Conservation (phyloP, 2,113 vertebrate species). For the Pedetes capensis region DNA sequence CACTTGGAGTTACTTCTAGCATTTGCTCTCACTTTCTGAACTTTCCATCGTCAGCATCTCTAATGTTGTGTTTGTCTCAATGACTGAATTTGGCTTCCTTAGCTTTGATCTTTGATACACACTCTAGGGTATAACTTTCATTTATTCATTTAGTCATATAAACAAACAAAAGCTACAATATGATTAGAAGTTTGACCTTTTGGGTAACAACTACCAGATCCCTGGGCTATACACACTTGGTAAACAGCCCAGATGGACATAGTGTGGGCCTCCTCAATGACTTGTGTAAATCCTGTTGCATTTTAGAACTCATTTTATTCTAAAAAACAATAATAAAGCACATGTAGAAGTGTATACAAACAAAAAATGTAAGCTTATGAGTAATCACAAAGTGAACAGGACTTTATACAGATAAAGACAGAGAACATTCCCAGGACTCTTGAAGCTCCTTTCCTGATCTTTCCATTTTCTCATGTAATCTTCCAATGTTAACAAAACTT, state of each 20-base stretch:
- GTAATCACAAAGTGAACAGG: neutral
- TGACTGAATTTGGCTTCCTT: constrained; percentile 51
- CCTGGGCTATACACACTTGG: neutral
- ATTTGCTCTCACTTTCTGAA: neutral
- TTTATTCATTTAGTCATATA: constrained; percentile 68
- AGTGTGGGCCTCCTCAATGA: neutral
- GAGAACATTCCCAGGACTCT: neutral
- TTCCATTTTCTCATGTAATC: neutral
- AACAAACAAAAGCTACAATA: constrained; percentile 65
- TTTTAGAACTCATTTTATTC: neutral
- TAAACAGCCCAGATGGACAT: neutral
- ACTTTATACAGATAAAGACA: neutral
- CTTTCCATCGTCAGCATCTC: constrained; percentile 3
- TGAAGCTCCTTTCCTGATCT: neutral
- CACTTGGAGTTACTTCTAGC: neutral
- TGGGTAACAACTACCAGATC: constrained; percentile 53
- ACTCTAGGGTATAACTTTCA: constrained; percentile 54
- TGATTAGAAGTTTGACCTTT: constrained; percentile 69
- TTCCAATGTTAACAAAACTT: neutral
- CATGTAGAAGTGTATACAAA: neutral
- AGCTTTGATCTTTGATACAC: constrained; percentile 66
- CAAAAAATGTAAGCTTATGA: neutral
- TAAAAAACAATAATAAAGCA: neutral
- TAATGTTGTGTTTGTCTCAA: constrained; percentile 29
- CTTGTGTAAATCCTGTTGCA: neutral